A percentile compares a stretch with the other conserved stretches of the same genome.
Evolutionary conservation across 2,113 vertebrate species (phyloP).

Genomic region (Muntiacus reevesi): DNA sequence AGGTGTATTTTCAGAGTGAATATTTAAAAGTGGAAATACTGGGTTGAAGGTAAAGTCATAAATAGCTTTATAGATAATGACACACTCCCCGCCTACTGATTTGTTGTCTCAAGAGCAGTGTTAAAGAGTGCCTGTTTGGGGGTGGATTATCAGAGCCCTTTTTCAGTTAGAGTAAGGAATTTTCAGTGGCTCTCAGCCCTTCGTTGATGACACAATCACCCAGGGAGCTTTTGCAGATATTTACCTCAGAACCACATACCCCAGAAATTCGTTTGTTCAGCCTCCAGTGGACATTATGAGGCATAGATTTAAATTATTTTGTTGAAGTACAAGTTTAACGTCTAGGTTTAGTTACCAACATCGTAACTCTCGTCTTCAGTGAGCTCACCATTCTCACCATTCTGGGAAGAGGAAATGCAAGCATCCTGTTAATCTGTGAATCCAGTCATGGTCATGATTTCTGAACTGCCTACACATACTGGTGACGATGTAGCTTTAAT

Average conservation of each 20-base stretch:
- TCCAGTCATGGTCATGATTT: not conserved
- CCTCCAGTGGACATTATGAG: not conserved
- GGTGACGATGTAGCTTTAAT: not conserved
- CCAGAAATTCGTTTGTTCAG: not conserved
- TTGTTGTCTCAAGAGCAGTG: not conserved
- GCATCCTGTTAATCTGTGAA: not conserved
- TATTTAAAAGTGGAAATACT: not conserved
- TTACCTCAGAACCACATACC: not conserved
- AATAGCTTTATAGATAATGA: not conserved
- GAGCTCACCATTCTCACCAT: not conserved
- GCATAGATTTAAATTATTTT: not conserved
- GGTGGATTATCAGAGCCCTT: not conserved
- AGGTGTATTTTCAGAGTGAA: not conserved
- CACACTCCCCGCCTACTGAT: not conserved
- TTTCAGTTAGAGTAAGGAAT: not conserved
- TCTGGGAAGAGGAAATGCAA: not conserved
- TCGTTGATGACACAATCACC: fast-evolving
- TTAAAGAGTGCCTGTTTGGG: not conserved
- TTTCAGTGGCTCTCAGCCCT: not conserved
- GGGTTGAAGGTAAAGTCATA: not conserved
- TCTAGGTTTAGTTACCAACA: not conserved
- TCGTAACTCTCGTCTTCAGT: not conserved
- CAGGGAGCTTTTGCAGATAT: not conserved
- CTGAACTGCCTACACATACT: not conserved
- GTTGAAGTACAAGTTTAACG: not conserved